These are phyloP conservation scores for Aphelenchoides avenae DNA, from an alignment of 1,140 invertebrate species.

Conservation along the genomic window DNA sequence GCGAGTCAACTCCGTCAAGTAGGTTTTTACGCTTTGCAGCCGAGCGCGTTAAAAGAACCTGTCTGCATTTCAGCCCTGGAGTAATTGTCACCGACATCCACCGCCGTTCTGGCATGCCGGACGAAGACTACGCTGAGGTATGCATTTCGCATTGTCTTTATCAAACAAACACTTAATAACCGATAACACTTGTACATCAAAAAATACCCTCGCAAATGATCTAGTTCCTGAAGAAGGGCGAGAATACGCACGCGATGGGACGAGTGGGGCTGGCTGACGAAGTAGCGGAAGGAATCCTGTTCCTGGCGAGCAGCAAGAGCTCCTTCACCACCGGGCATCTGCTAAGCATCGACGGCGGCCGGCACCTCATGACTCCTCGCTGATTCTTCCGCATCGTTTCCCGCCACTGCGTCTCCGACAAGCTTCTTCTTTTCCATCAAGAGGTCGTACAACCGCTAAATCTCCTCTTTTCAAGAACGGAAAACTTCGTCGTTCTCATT, in stretches of 20 bases:
- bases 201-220: slow-evolving; percentile 12
- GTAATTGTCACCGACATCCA: slow-evolving; percentile 75
- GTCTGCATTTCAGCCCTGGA: slow-evolving; percentile 67
- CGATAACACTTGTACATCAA: neutral
- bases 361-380: slow-evolving; percentile 53
- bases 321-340: slow-evolving; percentile 63
- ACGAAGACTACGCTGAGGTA: slow-evolving; percentile 69
- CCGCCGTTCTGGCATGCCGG: slow-evolving; percentile 70
- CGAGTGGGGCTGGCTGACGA: slow-evolving; percentile 62
- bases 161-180: slow-evolving; percentile 2
- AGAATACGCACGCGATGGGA: slow-evolving; percentile 64
- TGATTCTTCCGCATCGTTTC: no score
- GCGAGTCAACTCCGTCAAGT: slow-evolving; percentile 60
- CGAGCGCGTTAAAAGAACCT: neutral
- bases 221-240: slow-evolving; percentile 63
- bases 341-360: slow-evolving; percentile 60
- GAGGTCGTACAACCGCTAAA: no score
- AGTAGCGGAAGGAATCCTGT: slow-evolving; percentile 64
- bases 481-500: no score
- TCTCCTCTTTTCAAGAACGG: no score
- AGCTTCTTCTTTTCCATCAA: no score
- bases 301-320: slow-evolving; percentile 63
- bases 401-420: no score
- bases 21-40: slow-evolving; percentile 16
- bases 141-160: neutral